A percentile compares a stretch with the other conserved stretches of the same genome.
Conservation (phyloP, 2,113 vertebrate genomes). For the Dipodomys spectabilis region DNA sequence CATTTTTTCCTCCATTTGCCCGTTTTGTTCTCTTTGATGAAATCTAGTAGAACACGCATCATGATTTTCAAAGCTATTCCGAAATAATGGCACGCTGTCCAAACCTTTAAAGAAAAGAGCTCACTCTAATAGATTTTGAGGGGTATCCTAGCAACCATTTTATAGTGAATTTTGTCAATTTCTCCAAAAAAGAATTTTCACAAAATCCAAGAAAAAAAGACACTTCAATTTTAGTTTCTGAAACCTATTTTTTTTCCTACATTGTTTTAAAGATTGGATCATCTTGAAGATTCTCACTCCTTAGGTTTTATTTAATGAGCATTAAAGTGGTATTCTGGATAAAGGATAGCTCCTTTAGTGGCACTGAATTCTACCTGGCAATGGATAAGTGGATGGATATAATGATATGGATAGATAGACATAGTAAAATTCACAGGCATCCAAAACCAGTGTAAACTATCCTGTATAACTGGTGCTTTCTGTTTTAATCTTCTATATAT, state of each 20-base stretch:
- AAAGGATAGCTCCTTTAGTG: background rate
- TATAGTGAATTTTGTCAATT: slow-evolving; percentile 70
- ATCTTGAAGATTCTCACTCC: background rate
- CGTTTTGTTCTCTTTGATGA: slow-evolving; percentile 54
- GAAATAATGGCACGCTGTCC: slow-evolving; percentile 62
- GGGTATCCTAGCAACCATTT: slow-evolving; percentile 68
- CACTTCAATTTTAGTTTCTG: slow-evolving; percentile 51
- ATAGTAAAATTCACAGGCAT: slow-evolving; percentile 20
- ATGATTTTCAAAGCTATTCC: slow-evolving; percentile 67
- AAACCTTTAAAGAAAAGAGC: slow-evolving; percentile 60
- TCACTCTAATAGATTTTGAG: slow-evolving; percentile 59
- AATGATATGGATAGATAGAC: background rate
- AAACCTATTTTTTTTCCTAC: background rate
- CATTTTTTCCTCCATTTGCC: slow-evolving; percentile 24
- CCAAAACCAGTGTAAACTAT: background rate
- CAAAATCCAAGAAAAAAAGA: slow-evolving; percentile 51
- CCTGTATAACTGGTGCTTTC: background rate
- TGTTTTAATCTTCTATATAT: background rate
- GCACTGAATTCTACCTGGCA: background rate
- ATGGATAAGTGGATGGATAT: background rate
- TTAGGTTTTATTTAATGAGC: slow-evolving; percentile 48
- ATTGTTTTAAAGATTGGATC: background rate
- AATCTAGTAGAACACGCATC: slow-evolving; percentile 27
- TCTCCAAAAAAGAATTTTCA: slow-evolving; percentile 52
- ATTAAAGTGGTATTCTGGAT: slow-evolving; percentile 24